Evolutionary conservation across 1,140 invertebrate species (phyloP), one percentile per base, ranked within the genome.

Genomic region (Oryctes rhinoceros): DNA sequence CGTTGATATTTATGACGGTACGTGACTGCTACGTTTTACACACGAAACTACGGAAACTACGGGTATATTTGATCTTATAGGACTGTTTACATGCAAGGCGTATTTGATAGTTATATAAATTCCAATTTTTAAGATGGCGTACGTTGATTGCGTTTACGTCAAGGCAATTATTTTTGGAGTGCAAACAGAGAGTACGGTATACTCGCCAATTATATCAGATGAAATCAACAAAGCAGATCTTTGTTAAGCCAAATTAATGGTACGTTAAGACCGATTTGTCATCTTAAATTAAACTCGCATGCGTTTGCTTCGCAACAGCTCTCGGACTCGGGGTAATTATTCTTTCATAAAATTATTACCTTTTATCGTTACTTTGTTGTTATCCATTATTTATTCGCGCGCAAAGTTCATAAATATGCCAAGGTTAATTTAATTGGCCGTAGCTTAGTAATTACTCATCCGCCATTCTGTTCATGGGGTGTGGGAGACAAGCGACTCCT

Each of bases 341-440:
- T 18, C 53, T 62, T 62, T 62, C 15, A 62, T 62, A 20, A 62
- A 62, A 62, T 62, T 62, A 62, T 62, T 62, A 62, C 53, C 53
- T 62, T 62, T 4, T 62, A 62, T 62, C 1, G 53, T 20, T 11
- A 11, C 53, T 62, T 62, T 62, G 7, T 62, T 20, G 53, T 62
- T 18, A 62, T 20, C 13, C 53, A 20, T 62, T 62, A 62, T 62
- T 62, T 62, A 62, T 62, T 62, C 20, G 15, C 15, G 20, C 53
- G 53, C 20, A 62, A 62, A 62, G 39, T 20, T n/a, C 53, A 62
- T 62, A 62, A 62, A 62, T 62, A 62, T 62, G 53, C 53, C 53
- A 62, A 62, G 53, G 53, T 62, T 62, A 62, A 62, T 62, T 62
- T 62, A 62, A 62, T 62, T 62, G 53, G 7, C 53, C 13, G 15